These are phyloP conservation scores for Melanaphis sacchari DNA, from an alignment of 1,140 invertebrate species.

Conservation along the genomic window DNA sequence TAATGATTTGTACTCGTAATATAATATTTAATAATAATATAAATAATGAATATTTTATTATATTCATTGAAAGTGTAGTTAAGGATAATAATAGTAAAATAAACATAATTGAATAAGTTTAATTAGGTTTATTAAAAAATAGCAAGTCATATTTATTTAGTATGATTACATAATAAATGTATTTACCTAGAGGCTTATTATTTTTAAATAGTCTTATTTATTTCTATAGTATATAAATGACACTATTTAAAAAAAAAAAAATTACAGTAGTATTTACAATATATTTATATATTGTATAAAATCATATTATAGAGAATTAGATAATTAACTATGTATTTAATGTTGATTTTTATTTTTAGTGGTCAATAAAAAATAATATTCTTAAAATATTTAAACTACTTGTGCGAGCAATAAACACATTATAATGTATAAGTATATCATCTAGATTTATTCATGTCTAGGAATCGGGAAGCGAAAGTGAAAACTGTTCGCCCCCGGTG, in stretches of 20 bases:
- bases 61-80: background rate
- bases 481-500: conserved; percentile 28
- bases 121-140: background rate
- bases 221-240: background rate
- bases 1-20: no score
- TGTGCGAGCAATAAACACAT: background rate
- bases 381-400: background rate
- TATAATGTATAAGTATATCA: background rate
- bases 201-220: background rate
- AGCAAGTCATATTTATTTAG: background rate
- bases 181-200: background rate
- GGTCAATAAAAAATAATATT: background rate
- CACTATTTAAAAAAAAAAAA: background rate
- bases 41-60: background rate
- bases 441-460: background rate
- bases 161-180: background rate
- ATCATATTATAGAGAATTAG: background rate
- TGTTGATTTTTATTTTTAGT: background rate
- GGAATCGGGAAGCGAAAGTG: conserved; percentile 39
- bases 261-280: background rate
- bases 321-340: background rate
- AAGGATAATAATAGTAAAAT: background rate
- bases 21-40: no score
- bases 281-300: background rate
- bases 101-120: background rate